phyloP scores from a whole-genome alignment of 37 sponge, comb jelly and placozoan species.

The Petrosia ficiformis region DNA sequence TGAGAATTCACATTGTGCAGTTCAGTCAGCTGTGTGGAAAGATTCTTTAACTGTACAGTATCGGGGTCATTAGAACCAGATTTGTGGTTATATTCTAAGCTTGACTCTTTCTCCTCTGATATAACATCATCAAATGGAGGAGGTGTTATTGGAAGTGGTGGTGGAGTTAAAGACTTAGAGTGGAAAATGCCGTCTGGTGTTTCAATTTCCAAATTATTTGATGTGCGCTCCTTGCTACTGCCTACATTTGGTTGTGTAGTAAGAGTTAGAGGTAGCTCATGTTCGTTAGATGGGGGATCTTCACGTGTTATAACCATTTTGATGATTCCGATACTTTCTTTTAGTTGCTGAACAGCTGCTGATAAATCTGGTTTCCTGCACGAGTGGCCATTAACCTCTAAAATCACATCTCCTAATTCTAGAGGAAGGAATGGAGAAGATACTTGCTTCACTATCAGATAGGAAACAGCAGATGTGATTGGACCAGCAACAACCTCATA shows the following conservation, averaged over 20 bases:
- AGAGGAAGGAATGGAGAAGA: background rate
- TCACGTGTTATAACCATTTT: background rate
- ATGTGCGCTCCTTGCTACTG: background rate
- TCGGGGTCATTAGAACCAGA: too few species aligned
- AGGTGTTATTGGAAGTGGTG: too few species aligned
- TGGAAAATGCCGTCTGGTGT: too few species aligned
- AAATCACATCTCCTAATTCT: slow-evolving; percentile 10
- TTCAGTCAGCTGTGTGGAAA: too few species aligned
- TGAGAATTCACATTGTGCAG: too few species aligned
- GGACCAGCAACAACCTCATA: slow-evolving; percentile 6
- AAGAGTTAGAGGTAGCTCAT: background rate
- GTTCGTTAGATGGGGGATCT: background rate
- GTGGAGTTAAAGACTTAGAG: too few species aligned
- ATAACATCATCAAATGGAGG: too few species aligned
- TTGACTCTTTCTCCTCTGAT: too few species aligned
- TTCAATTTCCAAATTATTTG: too few species aligned
- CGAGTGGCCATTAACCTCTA: slow-evolving; percentile 24
- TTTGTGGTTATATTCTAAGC: too few species aligned
- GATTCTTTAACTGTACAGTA: too few species aligned
- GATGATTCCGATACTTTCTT: background rate
- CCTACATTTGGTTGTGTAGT: background rate
- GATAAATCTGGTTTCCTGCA: background rate
- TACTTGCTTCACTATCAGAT: slow-evolving; percentile 14
- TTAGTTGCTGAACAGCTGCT: background rate
- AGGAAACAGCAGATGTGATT: background rate